phyloP scores from a whole-genome alignment of 2,888 invertebrate species.

The Dryobotodes eremita region DNA sequence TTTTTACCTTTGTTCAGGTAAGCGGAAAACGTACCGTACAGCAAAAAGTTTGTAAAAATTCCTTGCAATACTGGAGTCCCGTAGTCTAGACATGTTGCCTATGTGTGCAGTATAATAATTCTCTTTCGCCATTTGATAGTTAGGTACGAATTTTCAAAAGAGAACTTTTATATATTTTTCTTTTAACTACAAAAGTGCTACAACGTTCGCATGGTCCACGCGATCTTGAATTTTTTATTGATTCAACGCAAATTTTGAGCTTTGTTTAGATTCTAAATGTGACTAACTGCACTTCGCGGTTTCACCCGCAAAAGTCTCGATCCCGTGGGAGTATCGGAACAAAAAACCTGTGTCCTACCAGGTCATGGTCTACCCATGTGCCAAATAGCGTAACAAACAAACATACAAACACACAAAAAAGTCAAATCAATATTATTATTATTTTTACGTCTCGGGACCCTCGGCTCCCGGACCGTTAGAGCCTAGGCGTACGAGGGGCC shows the following conservation, averaged over 20 bases:
- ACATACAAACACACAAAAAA: no score
- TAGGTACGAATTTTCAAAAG: background rate
- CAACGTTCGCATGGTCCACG: background rate
- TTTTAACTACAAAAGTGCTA: constrained; percentile 3
- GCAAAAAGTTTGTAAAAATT: constrained; percentile 7
- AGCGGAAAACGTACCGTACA: constrained; percentile 2
- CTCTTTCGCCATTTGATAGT: background rate
- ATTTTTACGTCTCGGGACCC: no score
- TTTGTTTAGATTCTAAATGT: background rate
- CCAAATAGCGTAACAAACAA: no score
- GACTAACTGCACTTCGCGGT: no score
- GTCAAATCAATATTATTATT: no score
- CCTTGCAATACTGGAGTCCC: background rate
- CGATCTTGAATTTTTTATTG: background rate
- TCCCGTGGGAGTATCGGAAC: no score
- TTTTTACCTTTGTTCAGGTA: constrained; percentile 40
- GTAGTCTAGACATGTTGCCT: background rate
- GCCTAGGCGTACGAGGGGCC: no score
- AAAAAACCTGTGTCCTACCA: no score
- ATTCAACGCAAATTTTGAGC: background rate
- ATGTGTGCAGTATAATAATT: background rate
- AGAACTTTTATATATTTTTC: constrained; percentile 5
- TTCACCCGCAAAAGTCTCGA: no score
- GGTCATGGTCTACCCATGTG: no score
- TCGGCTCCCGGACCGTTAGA: no score